Base-by-base conservation (phyloP, 2,113 vertebrate species). In the mouse (Mus musculus) region DNA sequence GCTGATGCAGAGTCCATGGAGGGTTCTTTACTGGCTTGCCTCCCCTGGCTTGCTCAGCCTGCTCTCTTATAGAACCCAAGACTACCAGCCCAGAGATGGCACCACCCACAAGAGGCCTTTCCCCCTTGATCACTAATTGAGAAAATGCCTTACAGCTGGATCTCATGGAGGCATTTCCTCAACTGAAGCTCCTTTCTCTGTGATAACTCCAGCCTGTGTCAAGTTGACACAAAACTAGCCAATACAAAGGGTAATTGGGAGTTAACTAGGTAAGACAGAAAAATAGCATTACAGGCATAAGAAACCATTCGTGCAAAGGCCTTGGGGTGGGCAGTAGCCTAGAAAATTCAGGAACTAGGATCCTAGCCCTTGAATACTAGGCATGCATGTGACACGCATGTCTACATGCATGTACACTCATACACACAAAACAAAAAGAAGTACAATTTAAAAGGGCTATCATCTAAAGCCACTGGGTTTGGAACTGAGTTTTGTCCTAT, bases 191-290 rank as follows among this genome's bases (percentile, higher is more conserved):
- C 42, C 42, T 42, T 42, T 42, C 42, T 42, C 42, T 42, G 42
- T 42, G 42, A 42, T 42, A 42, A 42, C 42, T 42, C 42, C 42
- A 42, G 42, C 42, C 42, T 42, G 42, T 42, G 42, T 42, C 42
- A 42, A 42, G 42, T 42, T 42, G 42, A 42, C 42, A 42, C 42
- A 42, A 42, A 42, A 42, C 42, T 42, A 42, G 42, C 42, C 42
- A 42, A 42, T 42, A 42, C 42, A 42, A 42, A 42, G 42, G 63
- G 82, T 86, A 49, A 89, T 16, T 85, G 65, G 59, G 90, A 67
- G 52, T 82, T 95, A 95, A 84, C 49, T 93, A 56, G 65, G 3
- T 80, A 87, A 72, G 92, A 36, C 69, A 65, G 52, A 65, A 73
- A 61, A 72, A 89, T 36, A 90, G 49, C 67, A 33, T 93, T 89